These are phyloP conservation scores for Hedya salicella DNA, from an alignment of 2,888 invertebrate species.

Conservation along the genomic window DNA sequence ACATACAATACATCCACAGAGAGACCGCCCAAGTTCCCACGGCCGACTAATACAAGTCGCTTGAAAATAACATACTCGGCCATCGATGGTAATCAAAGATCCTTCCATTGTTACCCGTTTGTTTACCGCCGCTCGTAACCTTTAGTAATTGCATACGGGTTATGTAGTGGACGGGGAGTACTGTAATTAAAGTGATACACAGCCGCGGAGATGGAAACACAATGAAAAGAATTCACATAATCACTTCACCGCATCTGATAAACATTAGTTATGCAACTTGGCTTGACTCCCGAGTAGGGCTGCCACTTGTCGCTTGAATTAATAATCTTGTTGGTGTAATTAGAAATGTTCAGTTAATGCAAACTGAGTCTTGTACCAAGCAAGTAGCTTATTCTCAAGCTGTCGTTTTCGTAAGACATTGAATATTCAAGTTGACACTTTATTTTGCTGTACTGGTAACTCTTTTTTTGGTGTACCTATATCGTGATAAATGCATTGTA, in stretches of 20 bases:
- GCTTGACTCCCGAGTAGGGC: constrained; percentile 33
- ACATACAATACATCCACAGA: background rate
- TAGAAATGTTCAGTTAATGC: constrained; percentile 16
- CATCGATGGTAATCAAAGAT: constrained; percentile 37
- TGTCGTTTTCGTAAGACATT: background rate
- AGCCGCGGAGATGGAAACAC: constrained; percentile 47
- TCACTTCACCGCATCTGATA: constrained; percentile 58
- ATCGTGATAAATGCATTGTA: too few species aligned
- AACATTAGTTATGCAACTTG: constrained; percentile 59
- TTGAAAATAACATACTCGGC: constrained; percentile 37
- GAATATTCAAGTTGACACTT: background rate
- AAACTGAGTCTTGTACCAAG: constrained; percentile 1
- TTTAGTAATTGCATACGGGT: constrained; percentile 37
- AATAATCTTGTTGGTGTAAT: constrained; percentile 17
- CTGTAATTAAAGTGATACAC: constrained; percentile 51
- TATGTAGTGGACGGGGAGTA: constrained; percentile 47
- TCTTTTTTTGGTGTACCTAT: too few species aligned
- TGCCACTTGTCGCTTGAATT: constrained; percentile 28
- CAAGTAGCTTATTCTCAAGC: background rate
- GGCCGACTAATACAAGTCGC: constrained; percentile 29
- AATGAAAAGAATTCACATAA: constrained; percentile 59
- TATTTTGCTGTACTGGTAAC: too few species aligned
- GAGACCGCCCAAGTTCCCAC: constrained; percentile 23
- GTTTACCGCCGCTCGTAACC: constrained; percentile 33
- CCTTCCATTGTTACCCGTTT: constrained; percentile 38